Conservation (phyloP, 2,888 invertebrate genomes). For the Hymenopus coronatus region DNA sequence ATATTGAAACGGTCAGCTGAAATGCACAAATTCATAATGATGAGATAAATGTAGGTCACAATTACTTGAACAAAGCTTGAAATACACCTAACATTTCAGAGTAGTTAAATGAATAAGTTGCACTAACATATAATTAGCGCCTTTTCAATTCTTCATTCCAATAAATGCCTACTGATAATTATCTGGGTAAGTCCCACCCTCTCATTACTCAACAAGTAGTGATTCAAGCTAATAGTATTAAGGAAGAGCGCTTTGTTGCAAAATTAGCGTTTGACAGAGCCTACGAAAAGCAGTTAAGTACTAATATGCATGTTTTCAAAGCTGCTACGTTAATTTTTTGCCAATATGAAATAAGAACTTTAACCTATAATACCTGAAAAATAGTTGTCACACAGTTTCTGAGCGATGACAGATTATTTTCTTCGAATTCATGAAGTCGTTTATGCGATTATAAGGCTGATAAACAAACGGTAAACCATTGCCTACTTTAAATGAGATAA, state of each 20-base stretch:
- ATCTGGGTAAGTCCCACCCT: not conserved
- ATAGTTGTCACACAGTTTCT: slow-evolving; percentile 1
- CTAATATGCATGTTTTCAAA: not conserved
- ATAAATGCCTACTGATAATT: no score
- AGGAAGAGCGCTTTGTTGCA: not conserved
- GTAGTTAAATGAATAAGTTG: no score
- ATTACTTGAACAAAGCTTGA: not conserved
- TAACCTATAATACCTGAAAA: slow-evolving; percentile 13
- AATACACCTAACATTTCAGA: not conserved
- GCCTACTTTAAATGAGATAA: not conserved
- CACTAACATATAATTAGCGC: no score
- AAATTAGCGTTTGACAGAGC: not conserved
- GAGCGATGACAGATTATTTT: not conserved
- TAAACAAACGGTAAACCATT: not conserved
- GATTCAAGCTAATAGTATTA: not conserved
- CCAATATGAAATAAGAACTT: not conserved
- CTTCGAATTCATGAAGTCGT: not conserved
- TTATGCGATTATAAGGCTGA: not conserved
- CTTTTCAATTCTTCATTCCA: no score
- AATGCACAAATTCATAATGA: not conserved
- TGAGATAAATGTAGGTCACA: not conserved
- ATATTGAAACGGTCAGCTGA: not conserved
- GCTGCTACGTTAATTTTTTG: not conserved
- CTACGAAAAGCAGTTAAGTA: not conserved
- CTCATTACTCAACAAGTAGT: not conserved